These are phyloP conservation scores for Psittacula echo DNA, from an alignment of 2,797 vertebrate genomes.

Conservation along the genomic window DNA sequence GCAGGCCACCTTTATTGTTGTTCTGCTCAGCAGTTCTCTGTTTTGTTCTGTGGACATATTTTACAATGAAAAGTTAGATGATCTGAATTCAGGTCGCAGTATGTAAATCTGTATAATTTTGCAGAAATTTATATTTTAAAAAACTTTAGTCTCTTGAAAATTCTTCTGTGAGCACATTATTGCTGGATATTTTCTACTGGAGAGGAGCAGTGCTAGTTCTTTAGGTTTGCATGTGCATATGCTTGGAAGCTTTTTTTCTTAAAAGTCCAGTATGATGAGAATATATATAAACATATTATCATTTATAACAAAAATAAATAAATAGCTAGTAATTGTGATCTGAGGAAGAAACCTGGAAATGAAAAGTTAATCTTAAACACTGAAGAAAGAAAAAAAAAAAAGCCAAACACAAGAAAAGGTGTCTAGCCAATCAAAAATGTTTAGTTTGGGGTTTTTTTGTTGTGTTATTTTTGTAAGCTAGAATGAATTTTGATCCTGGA, in stretches of 20 bases:
- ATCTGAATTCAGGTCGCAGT: background rate
- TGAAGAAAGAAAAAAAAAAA: background rate
- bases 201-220: background rate
- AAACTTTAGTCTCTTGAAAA: background rate
- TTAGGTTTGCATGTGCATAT: background rate
- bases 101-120: background rate
- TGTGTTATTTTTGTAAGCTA: background rate
- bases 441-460: background rate
- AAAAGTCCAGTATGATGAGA: background rate
- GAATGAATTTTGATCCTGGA: background rate
- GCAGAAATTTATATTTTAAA: background rate
- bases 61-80: background rate
- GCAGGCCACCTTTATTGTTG: background rate
- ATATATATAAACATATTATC: background rate
- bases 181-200: background rate
- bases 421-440: background rate
- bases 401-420: background rate
- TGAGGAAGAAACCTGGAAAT: background rate
- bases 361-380: background rate
- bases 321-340: background rate
- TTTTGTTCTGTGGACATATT: background rate
- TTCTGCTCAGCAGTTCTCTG: background rate
- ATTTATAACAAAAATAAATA: background rate
- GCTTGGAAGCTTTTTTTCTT: background rate
- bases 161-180: background rate